Percentiles rank a stretch among this genome's conserved stretches.
phyloP scores from a whole-genome alignment of 2,888 invertebrate species.

The Phasia obesa region DNA sequence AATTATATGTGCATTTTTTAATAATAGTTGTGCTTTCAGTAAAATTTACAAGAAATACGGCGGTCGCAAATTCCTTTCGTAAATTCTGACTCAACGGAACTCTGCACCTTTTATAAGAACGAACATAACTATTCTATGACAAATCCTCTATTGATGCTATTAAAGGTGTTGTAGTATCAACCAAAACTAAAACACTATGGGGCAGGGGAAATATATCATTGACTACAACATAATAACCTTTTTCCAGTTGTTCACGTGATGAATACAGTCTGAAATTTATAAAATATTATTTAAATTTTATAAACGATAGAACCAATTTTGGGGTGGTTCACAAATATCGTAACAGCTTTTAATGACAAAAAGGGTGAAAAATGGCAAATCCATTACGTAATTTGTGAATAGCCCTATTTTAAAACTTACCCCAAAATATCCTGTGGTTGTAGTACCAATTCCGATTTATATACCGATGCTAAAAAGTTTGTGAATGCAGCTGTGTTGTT shows the following conservation, averaged over 20 bases:
- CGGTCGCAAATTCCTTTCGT: too few relatives aligned
- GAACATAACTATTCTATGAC: constrained; percentile 19
- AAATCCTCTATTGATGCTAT: constrained; percentile 78
- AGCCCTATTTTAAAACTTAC: constrained; percentile 78
- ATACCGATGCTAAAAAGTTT: constrained; percentile 81
- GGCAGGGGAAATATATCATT: constrained; percentile 84
- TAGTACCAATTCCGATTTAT: constrained; percentile 82
- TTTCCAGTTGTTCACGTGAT: constrained; percentile 83
- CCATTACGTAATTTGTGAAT: neutral
- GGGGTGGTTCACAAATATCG: too few relatives aligned
- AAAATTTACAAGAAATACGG: too few relatives aligned
- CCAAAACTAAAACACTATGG: constrained; percentile 85
- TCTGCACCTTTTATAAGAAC: too few relatives aligned
- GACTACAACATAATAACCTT: constrained; percentile 84
- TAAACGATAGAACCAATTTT: too few relatives aligned
- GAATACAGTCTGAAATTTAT: constrained; percentile 83
- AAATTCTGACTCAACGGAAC: too few relatives aligned
- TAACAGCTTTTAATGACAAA: too few relatives aligned
- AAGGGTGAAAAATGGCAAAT: too few relatives aligned
- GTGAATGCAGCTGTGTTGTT: constrained; percentile 82
- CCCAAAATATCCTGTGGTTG: constrained; percentile 84
- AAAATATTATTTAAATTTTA: neutral
- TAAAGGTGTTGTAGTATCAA: constrained; percentile 86
- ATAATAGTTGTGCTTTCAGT: too few relatives aligned
- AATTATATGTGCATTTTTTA: too few relatives aligned